These are phyloP conservation scores for Nomada fabriciana DNA, from an alignment of 2,888 invertebrate species.

Conservation along the genomic window DNA sequence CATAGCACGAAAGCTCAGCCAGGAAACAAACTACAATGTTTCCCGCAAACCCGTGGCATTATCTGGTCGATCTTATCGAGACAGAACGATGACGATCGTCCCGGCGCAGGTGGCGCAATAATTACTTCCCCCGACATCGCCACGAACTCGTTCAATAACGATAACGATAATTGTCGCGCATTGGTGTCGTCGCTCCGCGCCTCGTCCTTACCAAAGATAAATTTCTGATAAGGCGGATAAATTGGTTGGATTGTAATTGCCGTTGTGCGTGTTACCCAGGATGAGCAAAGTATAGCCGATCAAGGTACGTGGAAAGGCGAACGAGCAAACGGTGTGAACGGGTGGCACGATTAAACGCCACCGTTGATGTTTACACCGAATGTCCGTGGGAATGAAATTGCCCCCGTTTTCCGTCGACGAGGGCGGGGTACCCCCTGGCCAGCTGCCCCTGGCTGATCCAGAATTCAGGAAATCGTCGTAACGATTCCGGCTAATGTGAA, in stretches of 20 bases:
- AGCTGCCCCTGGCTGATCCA: constrained; percentile 58
- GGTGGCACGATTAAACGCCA: constrained; percentile 63
- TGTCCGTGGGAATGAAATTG: constrained; percentile 66
- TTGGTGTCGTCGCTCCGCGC: constrained; percentile 51
- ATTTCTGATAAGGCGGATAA: constrained; percentile 80
- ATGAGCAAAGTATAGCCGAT: constrained; percentile 26
- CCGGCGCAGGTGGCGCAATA: constrained; percentile 71
- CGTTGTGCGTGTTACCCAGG: constrained; percentile 81
- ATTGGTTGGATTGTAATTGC: constrained; percentile 83
- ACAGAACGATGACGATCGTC: constrained; percentile 58
- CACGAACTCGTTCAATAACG: constrained; percentile 62
- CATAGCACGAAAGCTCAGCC: constrained; percentile 39
- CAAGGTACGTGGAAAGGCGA: constrained; percentile 49
- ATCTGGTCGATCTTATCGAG: constrained; percentile 61
- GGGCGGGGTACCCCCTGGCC: constrained; percentile 19
- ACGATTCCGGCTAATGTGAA: constrained; percentile 57
- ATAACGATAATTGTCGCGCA: constrained; percentile 74
- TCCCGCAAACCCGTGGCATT: constrained; percentile 44
- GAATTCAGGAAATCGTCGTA: constrained; percentile 72
- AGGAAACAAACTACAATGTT: constrained; percentile 55
- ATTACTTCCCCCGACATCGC: constrained; percentile 57
- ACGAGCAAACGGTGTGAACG: not conserved
- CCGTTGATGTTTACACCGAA: constrained; percentile 52
- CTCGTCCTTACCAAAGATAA: constrained; percentile 72
- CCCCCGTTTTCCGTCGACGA: constrained; percentile 15